Conservation (phyloP, 1,140 invertebrate species). For the Pseudachorutes palmiensis region DNA sequence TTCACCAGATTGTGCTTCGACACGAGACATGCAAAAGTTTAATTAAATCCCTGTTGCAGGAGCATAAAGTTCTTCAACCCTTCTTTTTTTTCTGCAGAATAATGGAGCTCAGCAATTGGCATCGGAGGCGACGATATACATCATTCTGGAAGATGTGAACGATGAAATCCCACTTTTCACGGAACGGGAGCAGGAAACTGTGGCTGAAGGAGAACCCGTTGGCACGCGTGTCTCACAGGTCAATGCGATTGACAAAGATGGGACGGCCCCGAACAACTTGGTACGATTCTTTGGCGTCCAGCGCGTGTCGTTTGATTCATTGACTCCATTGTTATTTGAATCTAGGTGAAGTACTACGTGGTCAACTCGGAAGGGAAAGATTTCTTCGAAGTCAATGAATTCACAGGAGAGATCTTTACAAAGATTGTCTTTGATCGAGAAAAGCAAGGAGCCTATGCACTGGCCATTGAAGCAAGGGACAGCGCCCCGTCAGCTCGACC, state of each 20-base stretch:
- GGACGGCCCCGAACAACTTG: constrained; percentile 87
- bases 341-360: constrained; percentile 79
- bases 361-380: constrained; percentile 86
- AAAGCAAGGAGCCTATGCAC: constrained; percentile 86
- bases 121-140: constrained; percentile 85
- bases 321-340: background rate
- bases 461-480: constrained; percentile 87
- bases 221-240: constrained; percentile 93
- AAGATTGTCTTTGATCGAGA: constrained; percentile 88
- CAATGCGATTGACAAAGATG: constrained; percentile 92
- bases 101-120: constrained; percentile 90
- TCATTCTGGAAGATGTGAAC: constrained; percentile 90
- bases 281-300: constrained; percentile 51
- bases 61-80: no score
- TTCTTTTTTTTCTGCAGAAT: constrained; percentile 54
- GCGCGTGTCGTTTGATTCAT: background rate
- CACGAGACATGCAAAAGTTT: no score
- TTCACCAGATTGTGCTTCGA: no score
- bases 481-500: constrained; percentile 84
- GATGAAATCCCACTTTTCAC: constrained; percentile 77
- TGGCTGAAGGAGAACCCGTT: constrained; percentile 79
- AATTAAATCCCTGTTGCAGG: no score
- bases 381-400: constrained; percentile 87
- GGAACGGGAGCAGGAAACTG: constrained; percentile 86
- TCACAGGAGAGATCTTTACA: constrained; percentile 88